A percentile compares a stretch with the other conserved stretches of the same genome.
These are phyloP conservation scores for Drosophila bunnanda DNA, from an alignment of 2,888 invertebrate genomes.

Conservation along the genomic window DNA sequence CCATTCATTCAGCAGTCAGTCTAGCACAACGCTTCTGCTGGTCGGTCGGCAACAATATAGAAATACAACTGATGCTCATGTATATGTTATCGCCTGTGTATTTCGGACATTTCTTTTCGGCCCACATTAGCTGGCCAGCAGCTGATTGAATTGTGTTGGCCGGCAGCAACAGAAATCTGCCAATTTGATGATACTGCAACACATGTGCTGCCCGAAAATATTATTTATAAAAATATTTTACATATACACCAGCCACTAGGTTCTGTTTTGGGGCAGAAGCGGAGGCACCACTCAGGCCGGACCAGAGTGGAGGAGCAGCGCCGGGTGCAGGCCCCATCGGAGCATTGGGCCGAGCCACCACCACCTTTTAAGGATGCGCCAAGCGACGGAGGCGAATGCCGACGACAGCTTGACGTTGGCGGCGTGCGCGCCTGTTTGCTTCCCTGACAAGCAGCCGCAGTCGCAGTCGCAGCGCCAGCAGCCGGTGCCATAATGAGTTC, in stretches of 20 bases:
- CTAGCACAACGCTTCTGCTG: slow-evolving; percentile 44
- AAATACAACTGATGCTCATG: slow-evolving; percentile 7
- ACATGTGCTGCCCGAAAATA: slow-evolving; percentile 76
- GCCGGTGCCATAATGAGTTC: slow-evolving; percentile 16
- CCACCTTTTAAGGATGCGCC: slow-evolving; percentile 83
- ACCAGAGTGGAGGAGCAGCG: slow-evolving; percentile 14
- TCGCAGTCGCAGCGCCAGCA: slow-evolving; percentile 9
- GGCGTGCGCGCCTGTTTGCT: slow-evolving; percentile 61
- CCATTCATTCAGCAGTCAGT: slow-evolving; percentile 69
- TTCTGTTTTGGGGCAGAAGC: slow-evolving; percentile 36
- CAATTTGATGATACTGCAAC: slow-evolving; percentile 80
- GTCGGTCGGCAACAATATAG: slow-evolving; percentile 27
- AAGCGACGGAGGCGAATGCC: slow-evolving; percentile 51
- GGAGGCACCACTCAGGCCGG: slow-evolving; percentile 27
- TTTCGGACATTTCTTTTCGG: slow-evolving; percentile 21
- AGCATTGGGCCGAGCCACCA: slow-evolving; percentile 73
- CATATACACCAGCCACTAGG: slow-evolving; percentile 24
- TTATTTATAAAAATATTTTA: slow-evolving; percentile 59
- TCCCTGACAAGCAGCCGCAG: slow-evolving; percentile 71
- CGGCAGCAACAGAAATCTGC: slow-evolving; percentile 73
- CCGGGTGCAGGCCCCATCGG: slow-evolving; percentile 21
- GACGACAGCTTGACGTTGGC: slow-evolving; percentile 56
- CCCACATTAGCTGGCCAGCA: slow-evolving; percentile 52
- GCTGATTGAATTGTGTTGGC: slow-evolving; percentile 80
- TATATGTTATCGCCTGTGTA: slow-evolving; percentile 23